Conservation (phyloP, 2,113 vertebrate species). For the Carassius auratus region DNA sequence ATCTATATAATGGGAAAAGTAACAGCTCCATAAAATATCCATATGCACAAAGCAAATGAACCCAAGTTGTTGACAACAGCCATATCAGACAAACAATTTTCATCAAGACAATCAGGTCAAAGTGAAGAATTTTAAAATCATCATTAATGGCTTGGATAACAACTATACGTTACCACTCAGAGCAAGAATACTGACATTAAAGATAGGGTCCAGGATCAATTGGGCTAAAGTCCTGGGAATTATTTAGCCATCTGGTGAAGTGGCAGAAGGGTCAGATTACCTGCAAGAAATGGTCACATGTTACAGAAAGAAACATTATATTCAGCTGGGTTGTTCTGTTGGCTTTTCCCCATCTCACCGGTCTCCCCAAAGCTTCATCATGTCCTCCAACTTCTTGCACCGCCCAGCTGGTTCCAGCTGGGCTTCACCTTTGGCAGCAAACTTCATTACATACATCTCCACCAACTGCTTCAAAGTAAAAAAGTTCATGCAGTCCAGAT, state of each 20-base stretch:
- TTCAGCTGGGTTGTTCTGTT: not conserved
- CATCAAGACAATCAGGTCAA: constrained; percentile 83
- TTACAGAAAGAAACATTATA: not conserved
- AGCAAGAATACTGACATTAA: constrained; percentile 79
- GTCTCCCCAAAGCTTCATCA: constrained; percentile 98
- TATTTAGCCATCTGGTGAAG: constrained; percentile 81
- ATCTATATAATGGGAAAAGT: constrained; percentile 71
- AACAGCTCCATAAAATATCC: not conserved
- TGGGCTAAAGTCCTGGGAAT: constrained; percentile 87
- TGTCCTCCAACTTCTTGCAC: constrained; percentile 95
- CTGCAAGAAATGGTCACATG: constrained; percentile 62
- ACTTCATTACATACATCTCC: constrained; percentile 94
- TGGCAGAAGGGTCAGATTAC: constrained; percentile 82
- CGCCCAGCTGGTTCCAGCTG: constrained; percentile 79
- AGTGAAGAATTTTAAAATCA: constrained; percentile 87
- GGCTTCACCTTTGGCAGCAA: constrained; percentile 89
- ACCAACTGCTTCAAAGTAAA: constrained; percentile 97
- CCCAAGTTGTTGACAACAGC: not conserved
- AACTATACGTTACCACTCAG: too few relatives aligned
- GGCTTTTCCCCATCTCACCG: constrained; percentile 72
- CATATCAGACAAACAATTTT: constrained; percentile 79
- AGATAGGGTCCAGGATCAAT: constrained; percentile 94
- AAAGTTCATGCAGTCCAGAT: constrained; percentile 93
- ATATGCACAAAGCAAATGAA: not conserved
- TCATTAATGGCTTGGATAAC: constrained; percentile 67